Conservation (phyloP, 2,797 vertebrate species). For the Austrolebias charrua region DNA sequence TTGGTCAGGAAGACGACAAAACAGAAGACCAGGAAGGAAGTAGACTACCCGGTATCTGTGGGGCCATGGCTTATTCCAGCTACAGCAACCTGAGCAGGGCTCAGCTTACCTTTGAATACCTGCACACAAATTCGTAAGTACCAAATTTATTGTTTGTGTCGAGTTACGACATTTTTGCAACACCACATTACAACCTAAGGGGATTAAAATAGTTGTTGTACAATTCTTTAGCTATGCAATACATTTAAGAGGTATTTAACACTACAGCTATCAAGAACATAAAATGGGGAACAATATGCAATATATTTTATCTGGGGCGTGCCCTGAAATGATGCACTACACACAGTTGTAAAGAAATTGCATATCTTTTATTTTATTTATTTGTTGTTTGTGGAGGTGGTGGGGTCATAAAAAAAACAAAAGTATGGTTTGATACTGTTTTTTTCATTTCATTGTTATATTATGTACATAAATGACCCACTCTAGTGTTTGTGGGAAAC, state of each 20-base stretch:
- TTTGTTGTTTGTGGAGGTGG: too few relatives aligned
- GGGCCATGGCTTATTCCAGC: conserved; percentile 85
- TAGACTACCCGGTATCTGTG: conserved; percentile 13
- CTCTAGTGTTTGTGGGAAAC: background rate
- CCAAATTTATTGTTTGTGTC: background rate
- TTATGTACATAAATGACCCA: background rate
- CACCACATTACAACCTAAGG: background rate
- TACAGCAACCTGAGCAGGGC: conserved; percentile 94
- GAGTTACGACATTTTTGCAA: background rate
- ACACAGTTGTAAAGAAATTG: too few relatives aligned
- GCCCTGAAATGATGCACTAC: too few relatives aligned
- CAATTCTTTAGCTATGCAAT: too few relatives aligned
- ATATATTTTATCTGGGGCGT: background rate
- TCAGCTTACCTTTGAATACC: conserved; percentile 96
- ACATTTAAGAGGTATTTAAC: too few relatives aligned
- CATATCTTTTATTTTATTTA: too few relatives aligned
- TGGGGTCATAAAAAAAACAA: too few relatives aligned
- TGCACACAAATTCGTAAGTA: conserved; percentile 99
- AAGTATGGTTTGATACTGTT: background rate
- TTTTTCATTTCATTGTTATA: background rate
- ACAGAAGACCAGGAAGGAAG: conserved; percentile 32
- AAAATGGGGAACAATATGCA: background rate
- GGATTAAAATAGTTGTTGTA: background rate
- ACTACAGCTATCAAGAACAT: background rate
- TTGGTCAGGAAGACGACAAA: conserved; percentile 40